These are phyloP conservation scores for Pachyrhynchus sulphureomaculatus DNA, from an alignment of 1,140 invertebrate species.

Conservation along the genomic window DNA sequence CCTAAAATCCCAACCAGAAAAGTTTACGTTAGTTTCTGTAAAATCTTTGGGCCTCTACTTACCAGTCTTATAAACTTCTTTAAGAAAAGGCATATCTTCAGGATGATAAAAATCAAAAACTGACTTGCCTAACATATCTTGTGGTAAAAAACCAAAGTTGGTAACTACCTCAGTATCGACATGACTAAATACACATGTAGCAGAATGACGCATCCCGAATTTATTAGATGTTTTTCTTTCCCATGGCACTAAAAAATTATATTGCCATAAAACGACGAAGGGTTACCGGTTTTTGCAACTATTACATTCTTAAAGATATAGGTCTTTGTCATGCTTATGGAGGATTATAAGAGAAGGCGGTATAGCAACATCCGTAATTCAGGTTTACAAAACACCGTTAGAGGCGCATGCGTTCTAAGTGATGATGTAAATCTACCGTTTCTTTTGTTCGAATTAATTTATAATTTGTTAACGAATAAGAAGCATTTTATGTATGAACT, in stretches of 20 bases:
- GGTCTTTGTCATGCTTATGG: not conserved
- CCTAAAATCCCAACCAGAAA: not conserved
- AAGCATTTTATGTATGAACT: no score
- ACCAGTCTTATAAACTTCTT: conserved; percentile 82
- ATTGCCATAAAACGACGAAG: not conserved
- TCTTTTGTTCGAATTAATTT: no score
- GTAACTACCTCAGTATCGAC: conserved; percentile 77
- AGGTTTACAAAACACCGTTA: no score
- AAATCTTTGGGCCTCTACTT: conserved; percentile 33
- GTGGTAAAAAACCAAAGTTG: conserved; percentile 84
- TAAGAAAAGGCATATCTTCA: conserved; percentile 76
- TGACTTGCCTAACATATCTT: conserved; percentile 80
- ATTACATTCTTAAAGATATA: not conserved
- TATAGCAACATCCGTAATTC: not conserved
- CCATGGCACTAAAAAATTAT: conserved; percentile 57
- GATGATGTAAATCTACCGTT: no score
- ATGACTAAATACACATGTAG: conserved; percentile 71
- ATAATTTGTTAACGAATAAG: no score
- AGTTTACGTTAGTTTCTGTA: not conserved
- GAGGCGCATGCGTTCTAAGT: no score
- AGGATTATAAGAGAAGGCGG: not conserved
- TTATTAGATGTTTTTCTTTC: conserved; percentile 60
- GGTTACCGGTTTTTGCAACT: not conserved
- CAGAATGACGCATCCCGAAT: conserved; percentile 77
- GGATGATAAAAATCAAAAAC: conserved; percentile 88